Percentiles rank a stretch among this genome's conserved stretches.
Conservation (phyloP, 2,888 invertebrate genomes). For the Lacanobia oleracea region DNA sequence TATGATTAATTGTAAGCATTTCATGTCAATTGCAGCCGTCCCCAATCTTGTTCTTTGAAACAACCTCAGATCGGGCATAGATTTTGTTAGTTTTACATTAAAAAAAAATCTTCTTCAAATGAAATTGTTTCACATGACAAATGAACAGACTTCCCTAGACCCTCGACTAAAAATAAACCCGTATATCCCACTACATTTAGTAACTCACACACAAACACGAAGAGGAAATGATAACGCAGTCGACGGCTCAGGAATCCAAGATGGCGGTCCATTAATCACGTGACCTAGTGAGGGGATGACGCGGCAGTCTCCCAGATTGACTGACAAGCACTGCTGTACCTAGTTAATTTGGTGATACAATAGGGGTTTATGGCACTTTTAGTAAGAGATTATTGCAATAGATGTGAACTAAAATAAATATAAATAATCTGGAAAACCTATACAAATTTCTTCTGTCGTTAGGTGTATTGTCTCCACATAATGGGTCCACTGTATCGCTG, state of each 20-base stretch:
- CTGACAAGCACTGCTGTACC: slow-evolving; percentile 62
- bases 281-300: slow-evolving; percentile 63
- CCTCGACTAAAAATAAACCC: slow-evolving; percentile 6
- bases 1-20: no score
- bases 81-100: no score
- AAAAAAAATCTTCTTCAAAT: no score
- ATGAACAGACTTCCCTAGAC: neutral
- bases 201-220: slow-evolving; percentile 37
- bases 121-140: neutral
- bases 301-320: slow-evolving; percentile 66
- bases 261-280: slow-evolving; percentile 75
- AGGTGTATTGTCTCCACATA: neutral
- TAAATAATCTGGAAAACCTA: no score
- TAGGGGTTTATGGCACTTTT: slow-evolving; percentile 26
- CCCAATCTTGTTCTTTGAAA: no score
- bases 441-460: neutral
- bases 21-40: no score
- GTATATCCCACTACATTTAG: slow-evolving; percentile 29
- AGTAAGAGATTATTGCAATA: neutral
- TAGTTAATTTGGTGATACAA: slow-evolving; percentile 63
- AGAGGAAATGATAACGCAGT: slow-evolving; percentile 63
- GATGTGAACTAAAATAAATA: no score
- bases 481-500: neutral
- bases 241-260: slow-evolving; percentile 66
- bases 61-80: no score